Evolutionary conservation across 1,140 invertebrate species (phyloP).

Genomic region (Apis laboriosa): DNA sequence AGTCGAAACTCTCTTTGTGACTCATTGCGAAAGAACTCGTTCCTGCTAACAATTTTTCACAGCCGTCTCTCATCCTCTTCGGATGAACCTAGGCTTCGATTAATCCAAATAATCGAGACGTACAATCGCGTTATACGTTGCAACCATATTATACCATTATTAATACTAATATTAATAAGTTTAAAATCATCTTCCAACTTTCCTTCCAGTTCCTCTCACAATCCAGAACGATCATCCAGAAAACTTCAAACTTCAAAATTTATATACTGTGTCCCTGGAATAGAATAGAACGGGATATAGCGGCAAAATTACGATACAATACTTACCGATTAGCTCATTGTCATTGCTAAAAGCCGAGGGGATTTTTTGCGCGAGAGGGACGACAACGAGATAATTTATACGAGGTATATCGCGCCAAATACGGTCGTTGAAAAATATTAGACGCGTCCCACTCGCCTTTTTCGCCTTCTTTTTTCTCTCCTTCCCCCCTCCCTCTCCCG

Average conservation of each 20-base stretch:
- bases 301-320: no score
- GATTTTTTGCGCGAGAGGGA: background rate
- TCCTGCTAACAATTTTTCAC: background rate
- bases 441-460: background rate
- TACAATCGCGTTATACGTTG: no score
- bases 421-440: conserved; percentile 38
- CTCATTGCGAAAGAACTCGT: background rate
- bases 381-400: conserved; percentile 28
- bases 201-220: no score
- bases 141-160: no score
- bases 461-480: conserved; percentile 3
- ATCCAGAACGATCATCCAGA: no score
- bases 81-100: background rate
- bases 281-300: no score
- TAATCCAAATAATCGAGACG: background rate
- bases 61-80: no score
- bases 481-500: background rate
- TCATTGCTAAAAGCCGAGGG: conserved; percentile 2
- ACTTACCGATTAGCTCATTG: conserved; percentile 7
- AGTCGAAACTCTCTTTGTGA: background rate
- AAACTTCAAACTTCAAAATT: no score
- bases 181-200: no score
- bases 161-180: no score
- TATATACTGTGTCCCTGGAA: no score
- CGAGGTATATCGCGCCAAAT: conserved; percentile 13